Evolutionary conservation across 2,888 invertebrate species (phyloP), one percentile per base, ranked within the genome.

Genomic region (Microplitis manilae): DNA sequence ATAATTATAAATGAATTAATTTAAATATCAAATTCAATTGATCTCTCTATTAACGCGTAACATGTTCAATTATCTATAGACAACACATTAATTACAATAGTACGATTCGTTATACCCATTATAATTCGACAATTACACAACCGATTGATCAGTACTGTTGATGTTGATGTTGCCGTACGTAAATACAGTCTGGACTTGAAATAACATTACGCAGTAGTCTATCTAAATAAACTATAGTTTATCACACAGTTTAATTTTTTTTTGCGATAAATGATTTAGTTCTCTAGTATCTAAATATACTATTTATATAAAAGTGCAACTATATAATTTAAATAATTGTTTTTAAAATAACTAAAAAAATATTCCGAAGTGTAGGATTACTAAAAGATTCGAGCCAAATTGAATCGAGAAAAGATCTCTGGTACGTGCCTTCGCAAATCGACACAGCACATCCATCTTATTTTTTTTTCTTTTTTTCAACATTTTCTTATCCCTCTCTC

Each of bases 81-180:
- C 80, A 77, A 77, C 72, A 77, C 79, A 80, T 81, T 79, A 81
- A 80, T 79, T 81, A 83, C 83, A 82, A 84, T 82, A 82, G 82
- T 75, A 79, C 70, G 80, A 82, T 81, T 84, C 80, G 81, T 82
- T 79, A 80, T 77, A 76, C 74, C 81, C 73, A 84, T 82, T 79
- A 81, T 79, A 73, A 79, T 75, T 79, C 80, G 80, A 81, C 84
- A 81, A 85, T 85, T 85, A 84, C 81, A 76, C 83, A 79, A 83
- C 81, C 85, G 82, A 84, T 83, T 85, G 81, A 78, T 81, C 84
- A 82, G 81, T 82, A 72, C 65, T 40, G 38, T 61, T 20, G 20
- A 13, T 62, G 13, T 8, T n/a, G 9, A 30, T 30, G 30, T 30
- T 68, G 50, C 9, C 39, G 39, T 40, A 41, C 59, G 50, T 68